Evolutionary conservation across 2,797 vertebrate genomes (phyloP).

Genomic region (Decapterus maruadsi): DNA sequence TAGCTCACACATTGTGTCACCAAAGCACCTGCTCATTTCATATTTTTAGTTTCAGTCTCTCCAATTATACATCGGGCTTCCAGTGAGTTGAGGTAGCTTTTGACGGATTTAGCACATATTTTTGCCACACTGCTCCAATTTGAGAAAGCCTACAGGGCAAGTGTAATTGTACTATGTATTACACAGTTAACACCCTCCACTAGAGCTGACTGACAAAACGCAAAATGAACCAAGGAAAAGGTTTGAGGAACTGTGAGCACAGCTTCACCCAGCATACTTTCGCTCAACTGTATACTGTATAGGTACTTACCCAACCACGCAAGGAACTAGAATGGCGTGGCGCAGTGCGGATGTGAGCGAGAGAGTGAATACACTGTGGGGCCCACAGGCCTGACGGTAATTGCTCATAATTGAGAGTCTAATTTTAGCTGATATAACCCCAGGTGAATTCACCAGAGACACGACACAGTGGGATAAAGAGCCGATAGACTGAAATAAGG

Average conservation of each 20-base stretch:
- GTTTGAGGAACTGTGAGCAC: slow-evolving; percentile 67
- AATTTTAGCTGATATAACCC: slow-evolving; percentile 86
- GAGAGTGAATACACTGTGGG: slow-evolving; percentile 77
- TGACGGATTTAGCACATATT: slow-evolving; percentile 43
- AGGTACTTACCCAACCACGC: slow-evolving; percentile 60
- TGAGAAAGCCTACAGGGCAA: slow-evolving; percentile 31
- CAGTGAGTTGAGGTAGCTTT: slow-evolving; percentile 6
- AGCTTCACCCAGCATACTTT: slow-evolving; percentile 60
- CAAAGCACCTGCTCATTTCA: slow-evolving; percentile 14
- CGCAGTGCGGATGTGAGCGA: slow-evolving; percentile 66
- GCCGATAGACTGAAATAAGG: slow-evolving; percentile 69
- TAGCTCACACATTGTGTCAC: not conserved
- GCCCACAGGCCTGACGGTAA: slow-evolving; percentile 83
- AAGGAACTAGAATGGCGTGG: slow-evolving; percentile 48
- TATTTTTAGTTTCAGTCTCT: slow-evolving; percentile 12
- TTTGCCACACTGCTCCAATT: slow-evolving; percentile 36
- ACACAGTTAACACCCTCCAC: slow-evolving; percentile 21
- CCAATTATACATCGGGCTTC: slow-evolving; percentile 20
- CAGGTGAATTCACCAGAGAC: slow-evolving; percentile 86
- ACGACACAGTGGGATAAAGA: slow-evolving; percentile 81
- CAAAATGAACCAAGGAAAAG: slow-evolving; percentile 47
- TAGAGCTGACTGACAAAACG: slow-evolving; percentile 17
- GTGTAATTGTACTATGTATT: slow-evolving; percentile 25
- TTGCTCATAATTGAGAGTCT: slow-evolving; percentile 87
- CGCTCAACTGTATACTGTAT: slow-evolving; percentile 40